A percentile compares a stretch with the other conserved stretches of the same genome.
These are phyloP conservation scores for Leptocoma aspasia DNA, from an alignment of 2,113 vertebrate species.

Conservation along the genomic window DNA sequence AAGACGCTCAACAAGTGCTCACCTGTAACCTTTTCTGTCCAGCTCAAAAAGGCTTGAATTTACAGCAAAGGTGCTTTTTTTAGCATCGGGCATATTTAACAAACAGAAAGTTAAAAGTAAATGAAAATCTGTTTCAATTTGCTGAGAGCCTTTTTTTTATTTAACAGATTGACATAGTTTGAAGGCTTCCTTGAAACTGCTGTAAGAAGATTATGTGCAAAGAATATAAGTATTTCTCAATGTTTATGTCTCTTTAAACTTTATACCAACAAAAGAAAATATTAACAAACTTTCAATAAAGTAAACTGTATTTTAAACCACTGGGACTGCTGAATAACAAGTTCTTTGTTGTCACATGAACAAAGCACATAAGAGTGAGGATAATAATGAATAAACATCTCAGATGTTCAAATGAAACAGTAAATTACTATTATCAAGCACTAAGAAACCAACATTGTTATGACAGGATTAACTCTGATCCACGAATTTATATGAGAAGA, in stretches of 20 bases:
- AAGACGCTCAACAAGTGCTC: neutral
- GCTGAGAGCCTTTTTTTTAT: neutral
- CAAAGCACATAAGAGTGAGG: neutral
- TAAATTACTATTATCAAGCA: conserved; percentile 14
- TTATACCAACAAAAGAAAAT: neutral
- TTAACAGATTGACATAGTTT: neutral
- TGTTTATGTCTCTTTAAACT: neutral
- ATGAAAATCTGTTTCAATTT: neutral
- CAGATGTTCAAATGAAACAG: conserved; percentile 24
- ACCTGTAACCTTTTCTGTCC: neutral
- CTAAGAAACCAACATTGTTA: neutral
- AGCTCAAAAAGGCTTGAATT: neutral
- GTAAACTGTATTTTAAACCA: neutral
- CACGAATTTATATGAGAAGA: neutral
- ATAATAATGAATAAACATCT: conserved; percentile 20
- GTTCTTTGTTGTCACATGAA: neutral
- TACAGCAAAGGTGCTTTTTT: neutral
- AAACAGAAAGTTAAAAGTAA: neutral
- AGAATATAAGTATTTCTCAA: neutral
- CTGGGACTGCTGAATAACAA: neutral
- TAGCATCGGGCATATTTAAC: neutral
- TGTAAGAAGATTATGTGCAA: neutral
- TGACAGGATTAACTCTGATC: conserved; percentile 10
- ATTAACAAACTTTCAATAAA: neutral
- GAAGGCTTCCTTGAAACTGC: neutral